These are phyloP conservation scores for Danio choprae DNA, from an alignment of 2,797 vertebrate genomes.

Conservation along the genomic window DNA sequence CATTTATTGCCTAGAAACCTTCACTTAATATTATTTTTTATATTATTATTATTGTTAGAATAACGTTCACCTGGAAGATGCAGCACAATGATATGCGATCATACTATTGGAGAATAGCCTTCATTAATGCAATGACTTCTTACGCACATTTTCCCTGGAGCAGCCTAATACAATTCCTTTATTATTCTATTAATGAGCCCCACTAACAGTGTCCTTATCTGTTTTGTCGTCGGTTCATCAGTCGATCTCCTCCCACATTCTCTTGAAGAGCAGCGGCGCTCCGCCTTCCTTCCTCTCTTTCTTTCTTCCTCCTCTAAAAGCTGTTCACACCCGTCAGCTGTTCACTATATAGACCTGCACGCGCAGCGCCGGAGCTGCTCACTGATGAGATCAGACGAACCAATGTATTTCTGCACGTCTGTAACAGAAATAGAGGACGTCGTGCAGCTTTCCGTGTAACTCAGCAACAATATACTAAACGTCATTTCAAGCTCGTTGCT, in stretches of 20 bases:
- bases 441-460: background rate
- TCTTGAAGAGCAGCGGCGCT: conserved; percentile 21
- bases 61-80: background rate
- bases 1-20: background rate
- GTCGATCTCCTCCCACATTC: conserved; percentile 30
- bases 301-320: conserved; percentile 67
- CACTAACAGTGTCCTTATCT: background rate
- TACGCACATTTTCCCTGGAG: background rate
- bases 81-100: no score
- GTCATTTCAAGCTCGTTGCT: background rate
- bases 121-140: background rate
- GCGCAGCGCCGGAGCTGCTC: background rate
- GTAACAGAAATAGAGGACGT: background rate
- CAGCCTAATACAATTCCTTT: background rate
- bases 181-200: background rate
- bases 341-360: conserved; percentile 39
- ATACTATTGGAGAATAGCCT: no score
- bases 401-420: background rate
- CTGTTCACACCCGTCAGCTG: conserved; percentile 71
- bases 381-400: background rate
- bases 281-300: conserved; percentile 56
- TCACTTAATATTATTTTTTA: background rate
- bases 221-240: background rate
- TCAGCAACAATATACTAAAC: background rate
- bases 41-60: background rate